These are phyloP conservation scores for Thalassoma bifasciatum DNA, from an alignment of 2,113 vertebrate species.

Conservation along the genomic window DNA sequence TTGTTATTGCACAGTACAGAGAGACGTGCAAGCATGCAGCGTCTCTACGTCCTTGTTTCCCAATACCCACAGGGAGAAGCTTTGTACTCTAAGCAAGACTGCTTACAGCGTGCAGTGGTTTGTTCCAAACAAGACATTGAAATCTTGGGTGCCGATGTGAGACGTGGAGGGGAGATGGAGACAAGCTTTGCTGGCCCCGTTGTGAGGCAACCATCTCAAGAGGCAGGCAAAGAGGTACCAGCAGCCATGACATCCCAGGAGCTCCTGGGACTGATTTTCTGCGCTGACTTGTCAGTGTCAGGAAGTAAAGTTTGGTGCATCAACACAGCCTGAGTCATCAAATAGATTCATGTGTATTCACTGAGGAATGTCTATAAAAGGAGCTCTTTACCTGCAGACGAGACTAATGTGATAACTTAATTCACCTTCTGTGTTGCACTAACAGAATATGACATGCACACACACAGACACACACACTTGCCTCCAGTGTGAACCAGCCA, in stretches of 20 bases:
- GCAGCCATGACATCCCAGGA: slow-evolving; percentile 64
- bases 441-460: neutral
- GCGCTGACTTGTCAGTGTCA: slow-evolving; percentile 56
- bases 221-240: slow-evolving; percentile 43
- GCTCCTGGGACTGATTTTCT: slow-evolving; percentile 46
- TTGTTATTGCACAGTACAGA: slow-evolving; percentile 59
- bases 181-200: slow-evolving; percentile 60
- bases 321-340: slow-evolving; percentile 15
- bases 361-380: slow-evolving; percentile 27
- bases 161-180: slow-evolving; percentile 49
- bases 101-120: slow-evolving; percentile 52
- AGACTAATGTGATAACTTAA: slow-evolving; percentile 40
- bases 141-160: slow-evolving; percentile 48
- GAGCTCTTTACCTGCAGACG: slow-evolving; percentile 23
- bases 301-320: slow-evolving; percentile 63
- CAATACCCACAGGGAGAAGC: slow-evolving; percentile 57
- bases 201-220: slow-evolving; percentile 73
- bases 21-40: slow-evolving; percentile 20
- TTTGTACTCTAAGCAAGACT: slow-evolving; percentile 66
- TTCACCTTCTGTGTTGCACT: slow-evolving; percentile 15
- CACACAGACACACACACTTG: slow-evolving; percentile 75
- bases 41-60: slow-evolving; percentile 53
- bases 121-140: slow-evolving; percentile 66
- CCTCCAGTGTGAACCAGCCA: slow-evolving; percentile 96
- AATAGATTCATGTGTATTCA: slow-evolving; percentile 32